Percentiles rank a stretch among this genome's conserved stretches.
These are phyloP conservation scores for Gymnocheta viridis DNA, from an alignment of 2,888 invertebrate species.

Conservation along the genomic window DNA sequence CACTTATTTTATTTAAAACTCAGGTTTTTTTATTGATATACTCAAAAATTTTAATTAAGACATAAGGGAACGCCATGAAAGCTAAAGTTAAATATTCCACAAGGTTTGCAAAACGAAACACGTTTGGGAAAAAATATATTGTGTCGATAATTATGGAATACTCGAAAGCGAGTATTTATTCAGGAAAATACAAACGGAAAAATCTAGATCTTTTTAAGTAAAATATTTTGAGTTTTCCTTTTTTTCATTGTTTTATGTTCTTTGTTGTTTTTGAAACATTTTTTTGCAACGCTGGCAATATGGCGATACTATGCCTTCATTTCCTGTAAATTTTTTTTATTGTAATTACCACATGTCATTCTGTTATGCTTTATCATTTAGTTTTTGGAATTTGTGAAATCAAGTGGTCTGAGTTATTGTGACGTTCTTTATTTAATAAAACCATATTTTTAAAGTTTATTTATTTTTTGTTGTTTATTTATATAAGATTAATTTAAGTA, in stretches of 20 bases:
- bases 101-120: background rate
- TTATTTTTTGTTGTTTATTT: constrained; percentile 33
- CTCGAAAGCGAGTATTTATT: no score
- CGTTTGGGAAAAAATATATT: background rate
- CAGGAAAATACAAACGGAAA: no score
- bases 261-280: constrained; percentile 16
- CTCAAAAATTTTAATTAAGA: constrained; percentile 29
- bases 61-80: constrained; percentile 17
- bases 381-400: constrained; percentile 75
- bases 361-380: constrained; percentile 73
- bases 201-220: background rate
- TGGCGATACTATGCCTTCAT: constrained; percentile 64
- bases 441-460: constrained; percentile 24
- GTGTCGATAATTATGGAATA: background rate
- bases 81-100: background rate
- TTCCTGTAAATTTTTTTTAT: constrained; percentile 54
- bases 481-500: constrained; percentile 70
- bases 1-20: background rate
- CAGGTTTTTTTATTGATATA: background rate
- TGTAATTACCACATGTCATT: constrained; percentile 52
- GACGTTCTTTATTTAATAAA: background rate
- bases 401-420: constrained; percentile 72
- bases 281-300: constrained; percentile 62
- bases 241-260: background rate
- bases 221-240: background rate